Percentiles rank a stretch among this genome's conserved stretches.
Conservation (phyloP, 2,113 vertebrate genomes). For the Takifugu flavidus region DNA sequence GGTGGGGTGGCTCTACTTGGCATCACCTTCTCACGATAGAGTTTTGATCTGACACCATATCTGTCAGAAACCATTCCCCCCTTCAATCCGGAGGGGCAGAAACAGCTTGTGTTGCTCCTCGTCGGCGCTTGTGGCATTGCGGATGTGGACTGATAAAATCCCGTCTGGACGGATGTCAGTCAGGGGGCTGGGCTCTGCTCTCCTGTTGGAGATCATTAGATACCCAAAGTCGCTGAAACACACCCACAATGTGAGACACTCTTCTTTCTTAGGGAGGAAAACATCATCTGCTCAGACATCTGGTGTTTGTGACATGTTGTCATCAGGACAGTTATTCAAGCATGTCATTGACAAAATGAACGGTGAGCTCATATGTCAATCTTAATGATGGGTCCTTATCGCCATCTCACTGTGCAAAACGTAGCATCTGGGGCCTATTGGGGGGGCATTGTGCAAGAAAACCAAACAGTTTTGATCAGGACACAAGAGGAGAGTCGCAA, state of each 20-base stretch:
- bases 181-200: constrained; percentile 33
- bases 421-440: background rate
- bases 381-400: constrained; percentile 50
- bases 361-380: constrained; percentile 58
- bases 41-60: too few relatives aligned
- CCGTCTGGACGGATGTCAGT: constrained; percentile 40
- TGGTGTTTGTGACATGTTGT: constrained; percentile 69
- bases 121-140: constrained; percentile 25
- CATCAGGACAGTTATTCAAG: constrained; percentile 45
- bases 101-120: constrained; percentile 11
- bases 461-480: too few relatives aligned
- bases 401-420: background rate
- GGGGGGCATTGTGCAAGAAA: background rate
- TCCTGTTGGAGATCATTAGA: constrained; percentile 54
- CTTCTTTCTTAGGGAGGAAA: constrained; percentile 50
- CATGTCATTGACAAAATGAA: constrained; percentile 67
- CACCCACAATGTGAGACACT: constrained; percentile 37
- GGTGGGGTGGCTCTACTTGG: background rate
- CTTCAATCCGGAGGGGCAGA: too few relatives aligned
- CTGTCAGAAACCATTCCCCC: background rate
- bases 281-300: constrained; percentile 62
- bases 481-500: too few relatives aligned
- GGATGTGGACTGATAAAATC: constrained; percentile 52
- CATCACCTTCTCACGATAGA: too few relatives aligned
- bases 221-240: constrained; percentile 14